Conservation (phyloP, 2,888 invertebrate species). For the Aphodius sticticus region DNA sequence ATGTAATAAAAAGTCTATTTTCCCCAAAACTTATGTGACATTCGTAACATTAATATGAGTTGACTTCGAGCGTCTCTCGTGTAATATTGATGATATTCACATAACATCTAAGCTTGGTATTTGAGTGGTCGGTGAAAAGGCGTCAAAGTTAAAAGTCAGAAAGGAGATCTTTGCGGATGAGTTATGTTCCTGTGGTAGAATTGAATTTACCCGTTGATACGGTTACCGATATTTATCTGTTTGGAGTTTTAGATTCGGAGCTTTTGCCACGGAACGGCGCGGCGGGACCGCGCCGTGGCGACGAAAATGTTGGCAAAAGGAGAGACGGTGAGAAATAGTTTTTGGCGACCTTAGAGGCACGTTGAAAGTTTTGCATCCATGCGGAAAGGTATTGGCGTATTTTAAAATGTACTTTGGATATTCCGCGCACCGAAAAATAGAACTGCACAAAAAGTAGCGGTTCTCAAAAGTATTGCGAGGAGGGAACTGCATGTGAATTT, state of each 20-base stretch:
- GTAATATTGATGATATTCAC: too few species aligned
- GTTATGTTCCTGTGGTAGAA: background rate
- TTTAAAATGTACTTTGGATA: conserved; percentile 23
- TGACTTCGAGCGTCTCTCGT: too few species aligned
- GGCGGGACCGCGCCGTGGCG: too few species aligned
- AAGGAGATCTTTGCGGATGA: too few species aligned
- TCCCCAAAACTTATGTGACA: too few species aligned
- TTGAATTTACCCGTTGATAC: background rate
- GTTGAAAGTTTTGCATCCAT: background rate
- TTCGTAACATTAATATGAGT: too few species aligned
- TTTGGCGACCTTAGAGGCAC: background rate
- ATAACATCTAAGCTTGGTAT: too few species aligned
- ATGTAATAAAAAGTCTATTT: too few species aligned
- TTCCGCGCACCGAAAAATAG: conserved; percentile 13
- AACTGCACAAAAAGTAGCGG: background rate
- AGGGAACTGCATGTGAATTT: conserved; percentile 24
- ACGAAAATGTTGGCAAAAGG: background rate
- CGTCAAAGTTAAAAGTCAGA: too few species aligned
- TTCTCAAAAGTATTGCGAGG: conserved; percentile 8
- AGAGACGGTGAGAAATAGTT: background rate
- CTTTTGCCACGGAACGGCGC: background rate
- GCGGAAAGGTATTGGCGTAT: conserved; percentile 17
- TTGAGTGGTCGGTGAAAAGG: too few species aligned
- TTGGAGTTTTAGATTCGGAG: background rate
- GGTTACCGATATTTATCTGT: background rate